A percentile compares a stretch with the other conserved stretches of the same genome.
Conservation (phyloP, 2,888 invertebrate genomes). For the Miltochrista miniata region DNA sequence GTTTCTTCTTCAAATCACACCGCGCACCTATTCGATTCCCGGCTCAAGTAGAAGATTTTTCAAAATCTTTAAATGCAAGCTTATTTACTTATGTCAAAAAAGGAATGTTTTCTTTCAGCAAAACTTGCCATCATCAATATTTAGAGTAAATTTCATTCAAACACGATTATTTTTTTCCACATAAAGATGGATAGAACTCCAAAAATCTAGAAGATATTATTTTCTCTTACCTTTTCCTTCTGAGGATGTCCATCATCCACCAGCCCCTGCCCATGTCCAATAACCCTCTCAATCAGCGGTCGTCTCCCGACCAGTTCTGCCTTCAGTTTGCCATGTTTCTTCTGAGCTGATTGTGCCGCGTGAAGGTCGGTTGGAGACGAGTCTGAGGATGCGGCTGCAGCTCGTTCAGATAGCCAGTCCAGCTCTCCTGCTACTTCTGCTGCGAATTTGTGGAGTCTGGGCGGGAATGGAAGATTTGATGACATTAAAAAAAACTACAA, state of each 20-base stretch:
- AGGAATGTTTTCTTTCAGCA: too few species aligned
- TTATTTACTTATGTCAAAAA: too few species aligned
- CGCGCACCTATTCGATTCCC: too few species aligned
- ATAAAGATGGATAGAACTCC: too few species aligned
- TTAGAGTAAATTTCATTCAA: too few species aligned
- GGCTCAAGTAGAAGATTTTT: too few species aligned
- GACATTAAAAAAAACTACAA: too few species aligned
- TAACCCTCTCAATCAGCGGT: constrained; percentile 91
- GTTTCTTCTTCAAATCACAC: too few species aligned
- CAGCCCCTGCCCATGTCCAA: constrained; percentile 90
- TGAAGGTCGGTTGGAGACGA: constrained; percentile 93
- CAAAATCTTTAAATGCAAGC: too few species aligned
- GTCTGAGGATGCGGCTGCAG: constrained; percentile 90
- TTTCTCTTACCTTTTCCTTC: constrained; percentile 84
- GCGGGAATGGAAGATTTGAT: neutral
- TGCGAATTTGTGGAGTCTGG: constrained; percentile 93
- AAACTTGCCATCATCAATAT: too few species aligned
- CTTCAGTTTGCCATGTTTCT: constrained; percentile 97
- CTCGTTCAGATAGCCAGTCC: constrained; percentile 97
- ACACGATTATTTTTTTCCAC: too few species aligned
- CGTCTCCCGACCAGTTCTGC: constrained; percentile 95
- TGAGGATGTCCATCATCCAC: constrained; percentile 92
- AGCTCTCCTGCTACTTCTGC: constrained; percentile 96
- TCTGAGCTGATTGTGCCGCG: constrained; percentile 95
- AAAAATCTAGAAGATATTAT: too few species aligned